These are phyloP conservation scores for Ramphastos sulfuratus DNA, from an alignment of 2,113 vertebrate species.

Conservation along the genomic window DNA sequence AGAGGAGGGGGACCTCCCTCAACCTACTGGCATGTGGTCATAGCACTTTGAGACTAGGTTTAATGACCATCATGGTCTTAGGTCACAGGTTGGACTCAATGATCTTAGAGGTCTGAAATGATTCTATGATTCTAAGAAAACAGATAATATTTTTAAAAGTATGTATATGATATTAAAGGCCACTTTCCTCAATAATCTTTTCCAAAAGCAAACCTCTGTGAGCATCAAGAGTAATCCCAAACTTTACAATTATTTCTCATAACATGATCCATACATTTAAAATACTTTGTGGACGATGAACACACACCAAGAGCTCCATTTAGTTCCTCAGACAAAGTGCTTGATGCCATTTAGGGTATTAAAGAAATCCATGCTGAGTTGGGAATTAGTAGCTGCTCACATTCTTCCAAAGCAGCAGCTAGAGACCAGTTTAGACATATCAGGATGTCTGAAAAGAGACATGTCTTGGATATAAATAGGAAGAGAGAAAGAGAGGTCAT, in stretches of 20 bases:
- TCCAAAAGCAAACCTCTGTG: neutral
- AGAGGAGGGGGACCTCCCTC: no score
- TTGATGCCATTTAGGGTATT: neutral
- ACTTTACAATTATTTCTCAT: neutral
- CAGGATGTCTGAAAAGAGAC: neutral
- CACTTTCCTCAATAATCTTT: neutral
- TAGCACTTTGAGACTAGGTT: no score
- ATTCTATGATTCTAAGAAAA: no score
- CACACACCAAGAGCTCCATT: rapidly evolving
- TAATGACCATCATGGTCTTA: no score
- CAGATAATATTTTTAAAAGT: no score
- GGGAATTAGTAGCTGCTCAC: neutral
- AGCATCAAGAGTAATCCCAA: neutral
- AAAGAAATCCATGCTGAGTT: neutral
- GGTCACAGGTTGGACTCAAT: no score
- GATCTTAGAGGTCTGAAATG: no score
- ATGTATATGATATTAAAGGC: neutral
- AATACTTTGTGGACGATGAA: neutral
- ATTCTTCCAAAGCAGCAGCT: neutral
- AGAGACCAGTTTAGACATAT: neutral
- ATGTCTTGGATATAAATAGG: neutral
- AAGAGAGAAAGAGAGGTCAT: neutral
- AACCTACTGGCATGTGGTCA: no score
- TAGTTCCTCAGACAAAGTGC: neutral
- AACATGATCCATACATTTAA: neutral